Evolutionary conservation across 2,888 invertebrate species (phyloP).

Genomic region (Nowickia ferox): DNA sequence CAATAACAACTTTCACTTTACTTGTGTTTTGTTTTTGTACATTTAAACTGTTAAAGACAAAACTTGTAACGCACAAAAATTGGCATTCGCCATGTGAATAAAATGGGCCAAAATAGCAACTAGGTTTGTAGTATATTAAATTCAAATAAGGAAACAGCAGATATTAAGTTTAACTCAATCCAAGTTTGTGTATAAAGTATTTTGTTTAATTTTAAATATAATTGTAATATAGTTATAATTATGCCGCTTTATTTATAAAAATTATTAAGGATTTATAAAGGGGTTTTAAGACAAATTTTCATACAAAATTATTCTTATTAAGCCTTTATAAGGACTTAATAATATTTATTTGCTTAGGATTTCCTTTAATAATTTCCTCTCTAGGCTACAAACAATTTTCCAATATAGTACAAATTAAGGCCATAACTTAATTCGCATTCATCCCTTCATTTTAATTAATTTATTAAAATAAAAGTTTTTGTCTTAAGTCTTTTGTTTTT

Average conservation of each 20-base stretch:
- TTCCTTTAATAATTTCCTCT: no score
- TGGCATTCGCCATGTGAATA: background rate
- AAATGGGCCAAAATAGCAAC: constrained; percentile 38
- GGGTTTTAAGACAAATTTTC: no score
- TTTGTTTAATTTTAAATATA: background rate
- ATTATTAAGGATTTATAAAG: no score
- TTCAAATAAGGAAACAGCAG: constrained; percentile 30
- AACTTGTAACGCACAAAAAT: background rate
- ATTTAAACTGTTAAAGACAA: constrained; percentile 22
- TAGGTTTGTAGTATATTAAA: constrained; percentile 6
- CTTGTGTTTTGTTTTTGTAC: constrained; percentile 9
- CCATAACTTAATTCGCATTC: no score
- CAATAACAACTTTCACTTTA: constrained; percentile 70
- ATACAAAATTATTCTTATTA: no score
- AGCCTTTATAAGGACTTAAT: no score
- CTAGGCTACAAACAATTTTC: no score
- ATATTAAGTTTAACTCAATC: background rate
- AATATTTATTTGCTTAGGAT: no score
- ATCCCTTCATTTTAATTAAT: background rate
- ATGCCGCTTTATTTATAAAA: no score
- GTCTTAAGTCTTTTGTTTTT: constrained; percentile 46
- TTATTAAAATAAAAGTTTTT: background rate
- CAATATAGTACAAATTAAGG: no score
- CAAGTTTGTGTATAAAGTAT: background rate
- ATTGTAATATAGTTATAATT: background rate